Base-by-base conservation (phyloP, 2,797 vertebrate genomes). In the Thalassophryne amazonica region DNA sequence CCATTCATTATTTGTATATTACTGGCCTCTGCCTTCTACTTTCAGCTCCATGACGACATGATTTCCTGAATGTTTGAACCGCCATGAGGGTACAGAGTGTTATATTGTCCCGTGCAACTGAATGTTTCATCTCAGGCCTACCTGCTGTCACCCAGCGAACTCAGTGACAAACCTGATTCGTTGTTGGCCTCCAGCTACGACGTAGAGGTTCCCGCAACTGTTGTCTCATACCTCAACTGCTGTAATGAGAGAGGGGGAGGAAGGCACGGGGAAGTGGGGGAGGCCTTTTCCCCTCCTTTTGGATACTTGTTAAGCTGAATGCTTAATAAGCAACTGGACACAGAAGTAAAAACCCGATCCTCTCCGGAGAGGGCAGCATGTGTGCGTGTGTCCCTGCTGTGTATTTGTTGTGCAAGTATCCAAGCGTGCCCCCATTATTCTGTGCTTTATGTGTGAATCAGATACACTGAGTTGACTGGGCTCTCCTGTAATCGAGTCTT, bases 241-340 rank as follows among this genome's bases (percentile, higher is more conserved):
- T 71, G 76, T 80, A 78, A 78, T 53, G 71, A 60, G 80, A 76
- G 69, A 76, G 76, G 68, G 60, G 39, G 16, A 2, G 35, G 23
- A 17, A 17, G 35, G 13, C n/a, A 18, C 32, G 22, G 12, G 32
- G 38, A 12, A 21, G 45, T 2, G 42, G 32, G 43, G 48, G 49
- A 13, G 45, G 23, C 15, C 18, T 50, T 61, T 37, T 7, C 37
- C 45, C 55, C 68, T 58, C 61, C 69, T 61, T 63, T 52, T 69
- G 76, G 69, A 73, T 81, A 76, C 64, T 76, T 76, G 76, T 68
- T 70, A 47, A 59, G 64, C 50, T 84, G 61, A 81, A 80, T 84
- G 78, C 76, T 84, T 84, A 81, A 84, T 76, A 73, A 78, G 69
- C 60, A 47, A 62, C 74, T 75, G 74, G 73, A 76, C 69, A 73